Evolutionary conservation across 2,888 invertebrate species (phyloP), one percentile per base, ranked within the genome.

Genomic region (Gasteruption jaculator): DNA sequence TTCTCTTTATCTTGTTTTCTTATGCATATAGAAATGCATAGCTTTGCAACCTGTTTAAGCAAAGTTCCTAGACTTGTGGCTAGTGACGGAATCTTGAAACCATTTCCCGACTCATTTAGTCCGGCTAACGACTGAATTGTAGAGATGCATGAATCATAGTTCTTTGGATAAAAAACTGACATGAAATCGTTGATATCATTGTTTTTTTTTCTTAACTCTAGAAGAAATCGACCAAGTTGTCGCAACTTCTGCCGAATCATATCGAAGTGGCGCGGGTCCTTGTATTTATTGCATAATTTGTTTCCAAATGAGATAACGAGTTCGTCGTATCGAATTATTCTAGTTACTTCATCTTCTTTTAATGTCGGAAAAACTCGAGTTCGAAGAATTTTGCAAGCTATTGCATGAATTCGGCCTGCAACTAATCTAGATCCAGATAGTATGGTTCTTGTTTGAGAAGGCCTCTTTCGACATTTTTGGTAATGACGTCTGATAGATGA

Each of bases 271-370:
- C n/a, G n/a, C n/a, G n/a, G n/a, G 1, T 49, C 35, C 10, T 30
- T 39, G 18, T 46, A 49, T 21, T 45, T 45, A 16, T 16, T 16
- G 20, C 48, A 51, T 8, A 46, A 21, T 14, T 46, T 41, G 12
- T 49, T 51, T 1, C 42, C 51, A 32, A 41, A 51, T 4, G 22
- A 18, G 1, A 47, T 43, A 2, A 40, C 19, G 2, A 49, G 33
- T 11, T 33, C 31, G 12, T 49, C 51, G 16, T 47, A 47, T 6
- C 51, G 21, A n/a, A 49, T 41, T 2, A 29, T n/a, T 24, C 26
- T 16, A 5, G 14, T 24, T 2, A 45, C 38, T 1, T 24, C 21
- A 22, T 47, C 49, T 7, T 45, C 45, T 15, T 10, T 7, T 27
- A 51, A 6, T 12, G 35, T 24, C 2, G 51, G 42, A 12, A 47